Evolutionary conservation across 2,888 invertebrate genomes (phyloP), one percentile per base, ranked within the genome.

Genomic region (Panzeria rudis): DNA sequence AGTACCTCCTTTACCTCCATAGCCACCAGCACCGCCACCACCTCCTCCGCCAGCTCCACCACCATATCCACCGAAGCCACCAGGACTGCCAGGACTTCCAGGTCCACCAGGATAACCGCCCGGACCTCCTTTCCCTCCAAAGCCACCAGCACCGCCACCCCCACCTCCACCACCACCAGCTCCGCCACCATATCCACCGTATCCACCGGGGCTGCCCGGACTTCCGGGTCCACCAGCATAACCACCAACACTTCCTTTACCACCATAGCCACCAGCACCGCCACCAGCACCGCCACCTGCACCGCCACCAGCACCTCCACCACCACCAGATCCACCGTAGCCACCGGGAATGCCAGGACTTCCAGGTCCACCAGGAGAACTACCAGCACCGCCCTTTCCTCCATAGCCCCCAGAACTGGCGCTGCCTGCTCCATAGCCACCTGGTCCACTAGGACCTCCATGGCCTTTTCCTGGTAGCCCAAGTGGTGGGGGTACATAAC

Each of bases 91-190:
- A 7, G 61, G 35, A 15, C 32, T 32, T 6, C 61, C 52, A 11
- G 61, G 35, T 3, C 32, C 17, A 1, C 61, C 41, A n/a, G 54
- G 15, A 17, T 20, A 38, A 0, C 68, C 68, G n/a, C 29, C 68
- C 38, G 17, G 17, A 9, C 66, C 59, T 1, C 69, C 59, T 25
- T 38, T 59, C 11, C 52, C 52, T 0, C 52, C 80, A 50, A 11
- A 11, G 0, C 79, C 83, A 41, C 75, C 75, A 6, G 17, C 41
- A n/a, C 79, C 83, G 25, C 38, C 66, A 25, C 80, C 47, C n/a
- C 41, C 11, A 56, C 78, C 66, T 23, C 66, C 61, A 59, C 61
- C 25, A 25, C 69, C 44, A 41, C 62, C 41, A 47, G 62, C 72
- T 9, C 54, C 50, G 11, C 23, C 35, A 15, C 47, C 71, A 0